phyloP scores from a whole-genome alignment of 2,888 invertebrate species.

The Operophtera brumata region DNA sequence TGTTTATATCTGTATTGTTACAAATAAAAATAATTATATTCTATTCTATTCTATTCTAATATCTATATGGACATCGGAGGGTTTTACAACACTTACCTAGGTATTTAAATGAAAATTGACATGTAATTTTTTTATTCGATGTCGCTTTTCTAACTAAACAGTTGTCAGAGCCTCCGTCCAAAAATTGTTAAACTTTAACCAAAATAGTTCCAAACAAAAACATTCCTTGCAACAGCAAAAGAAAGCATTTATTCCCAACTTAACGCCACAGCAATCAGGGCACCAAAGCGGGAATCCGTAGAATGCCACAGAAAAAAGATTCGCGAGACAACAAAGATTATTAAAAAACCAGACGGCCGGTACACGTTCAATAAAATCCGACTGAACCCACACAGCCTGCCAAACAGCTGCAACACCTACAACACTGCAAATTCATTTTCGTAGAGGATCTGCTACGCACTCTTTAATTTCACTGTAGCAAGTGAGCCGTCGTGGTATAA shows the following conservation, averaged over 20 bases:
- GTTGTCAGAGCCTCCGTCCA: conserved; percentile 5
- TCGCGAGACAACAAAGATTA: conserved; percentile 32
- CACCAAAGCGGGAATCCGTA: conserved; percentile 25
- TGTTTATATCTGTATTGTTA: no score
- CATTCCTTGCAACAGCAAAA: conserved; percentile 26
- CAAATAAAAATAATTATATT: no score
- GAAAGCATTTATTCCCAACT: conserved; percentile 34
- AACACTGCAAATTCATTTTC: neutral
- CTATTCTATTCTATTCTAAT: no score
- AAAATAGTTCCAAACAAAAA: conserved; percentile 22
- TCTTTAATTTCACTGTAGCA: no score
- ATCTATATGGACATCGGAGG: no score
- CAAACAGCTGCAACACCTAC: conserved; percentile 8
- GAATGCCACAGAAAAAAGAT: conserved; percentile 33
- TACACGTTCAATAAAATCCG: conserved; percentile 34
- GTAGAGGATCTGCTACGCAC: no score
- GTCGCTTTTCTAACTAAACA: no score
- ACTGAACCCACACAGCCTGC: conserved; percentile 9
- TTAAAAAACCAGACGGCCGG: conserved; percentile 33
- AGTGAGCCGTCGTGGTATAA: no score
- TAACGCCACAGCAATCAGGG: conserved; percentile 30
- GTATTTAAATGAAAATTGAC: no score
- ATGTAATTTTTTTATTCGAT: neutral
- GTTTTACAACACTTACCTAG: no score
- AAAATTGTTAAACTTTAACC: conserved; percentile 13